Evolutionary conservation across 2,888 invertebrate species (phyloP), one percentile per base, ranked within the genome.

Genomic region (Aricia artaxerxes): DNA sequence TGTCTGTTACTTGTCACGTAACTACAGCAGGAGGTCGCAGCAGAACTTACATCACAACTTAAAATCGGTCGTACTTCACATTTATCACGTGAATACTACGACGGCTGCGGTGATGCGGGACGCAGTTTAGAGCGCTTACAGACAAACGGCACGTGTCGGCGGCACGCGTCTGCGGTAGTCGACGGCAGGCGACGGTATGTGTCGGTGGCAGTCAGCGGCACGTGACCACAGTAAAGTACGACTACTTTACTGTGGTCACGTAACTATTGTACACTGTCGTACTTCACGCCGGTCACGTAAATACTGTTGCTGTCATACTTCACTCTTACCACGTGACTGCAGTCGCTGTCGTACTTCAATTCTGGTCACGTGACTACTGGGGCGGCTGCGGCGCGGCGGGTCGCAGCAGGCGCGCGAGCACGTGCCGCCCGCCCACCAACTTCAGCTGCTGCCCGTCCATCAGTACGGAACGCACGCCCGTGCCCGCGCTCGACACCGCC

Each of bases 381-480:
- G 87, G 89, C 57, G 88, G 90, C 2, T 91, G 92, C 61, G 91
- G 94, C 49, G 90, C 90, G 2, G 91, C 86, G 0, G 94, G 94
- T 9, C 93, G 85, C 38, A 94, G 81, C 76, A 94, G 87, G 57
- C 94, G 85, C 16, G 94, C 94, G 0, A 94, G 86, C 0, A 94
- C 94, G 81, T 94, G 94, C 0, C 94, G 84, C 0, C 94, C 94
- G 0, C 93, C 92, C 0, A 94, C 92, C 1, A 94, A 85, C 78
- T 94, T 94, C 76, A 94, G 83, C 76, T 94, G 94, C 60, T 94
- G 94, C 0, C 94, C 94, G 81, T 94, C 94, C 93, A 94, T 92
- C 40, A 94, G 84, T 6, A 94, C 94, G 79, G 92, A 90, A 11
- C 94, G 89, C 1, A 93, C 91, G 57, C 89, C 91, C 82, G 88